Evolutionary conservation across 2,113 vertebrate genomes (phyloP).

Genomic region (Forbesichthys agassizii): DNA sequence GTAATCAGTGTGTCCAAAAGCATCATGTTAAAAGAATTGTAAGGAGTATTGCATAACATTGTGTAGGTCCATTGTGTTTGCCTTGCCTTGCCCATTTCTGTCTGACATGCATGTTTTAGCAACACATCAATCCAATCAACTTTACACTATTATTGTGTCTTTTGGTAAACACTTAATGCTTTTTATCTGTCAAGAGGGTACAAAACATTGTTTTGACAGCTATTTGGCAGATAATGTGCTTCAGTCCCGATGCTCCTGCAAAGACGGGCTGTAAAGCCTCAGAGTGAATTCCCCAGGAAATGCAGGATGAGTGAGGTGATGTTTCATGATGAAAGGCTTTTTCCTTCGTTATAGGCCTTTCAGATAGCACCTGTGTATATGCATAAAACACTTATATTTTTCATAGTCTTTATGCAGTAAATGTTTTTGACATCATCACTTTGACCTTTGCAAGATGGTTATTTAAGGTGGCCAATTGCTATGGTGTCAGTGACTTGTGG

Average conservation of each 20-base stretch:
- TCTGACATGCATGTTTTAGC: constrained; percentile 43
- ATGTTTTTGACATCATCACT: constrained; percentile 51
- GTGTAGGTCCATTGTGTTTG: neutral
- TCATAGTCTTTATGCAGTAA: neutral
- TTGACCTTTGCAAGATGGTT: constrained; percentile 48
- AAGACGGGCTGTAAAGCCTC: constrained; percentile 23
- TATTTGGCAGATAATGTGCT: constrained; percentile 35
- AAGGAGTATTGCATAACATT: neutral
- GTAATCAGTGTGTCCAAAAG: neutral
- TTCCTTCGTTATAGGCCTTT: neutral
- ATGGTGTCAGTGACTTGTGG: constrained; percentile 44
- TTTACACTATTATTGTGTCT: constrained; percentile 20
- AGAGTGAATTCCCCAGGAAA: constrained; percentile 44
- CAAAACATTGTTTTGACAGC: constrained; percentile 38
- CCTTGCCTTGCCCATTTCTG: constrained; percentile 5
- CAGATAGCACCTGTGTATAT: constrained; percentile 29
- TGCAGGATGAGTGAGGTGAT: constrained; percentile 37
- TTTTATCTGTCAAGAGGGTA: constrained; percentile 39
- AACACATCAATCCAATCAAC: constrained; percentile 11
- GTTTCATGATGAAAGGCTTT: constrained; percentile 18
- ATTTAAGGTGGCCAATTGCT: constrained; percentile 50
- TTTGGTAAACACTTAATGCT: constrained; percentile 22
- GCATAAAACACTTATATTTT: constrained; percentile 10
- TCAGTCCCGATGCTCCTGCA: constrained; percentile 28
- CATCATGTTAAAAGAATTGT: neutral